Evolutionary conservation across 2,113 vertebrate species (phyloP), one percentile per base, ranked within the genome.

Genomic region (Anoura caudifer): DNA sequence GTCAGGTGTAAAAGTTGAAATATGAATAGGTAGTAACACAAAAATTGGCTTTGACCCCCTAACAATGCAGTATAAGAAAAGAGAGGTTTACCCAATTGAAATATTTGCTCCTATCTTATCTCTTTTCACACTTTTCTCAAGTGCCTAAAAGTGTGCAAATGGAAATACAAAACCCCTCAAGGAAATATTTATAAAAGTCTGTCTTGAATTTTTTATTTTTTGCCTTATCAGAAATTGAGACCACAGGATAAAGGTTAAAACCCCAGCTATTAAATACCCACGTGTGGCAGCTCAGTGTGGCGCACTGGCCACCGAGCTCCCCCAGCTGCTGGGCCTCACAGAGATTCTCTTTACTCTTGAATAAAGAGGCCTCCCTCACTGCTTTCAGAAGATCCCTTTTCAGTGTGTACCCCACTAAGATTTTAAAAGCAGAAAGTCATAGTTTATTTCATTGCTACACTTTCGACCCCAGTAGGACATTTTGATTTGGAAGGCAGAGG

Each of bases 141-240:
- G 14, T 47, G 12, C 47, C 43, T 63, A 26, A 54, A 85, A 70
- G 54, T 12, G 6, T 45, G 19, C 4, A 45, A 67, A 38, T 47
- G 26, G 41, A 85, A 89, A 81, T 47, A 87, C 7, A 84, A 93
- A 90, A 76, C 63, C 41, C 92, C 77, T 7, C 43, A 86, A 61
- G 31, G 87, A 88, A 87, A 91, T 12, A 85, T 72, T 85, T 70
- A 59, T 92, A 61, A 91, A 90, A 80, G 77, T 75, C 33, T 47
- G 12, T 36, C 38, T 45, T 47, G 45, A 4, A 15, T 22, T 75
- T 67, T 80, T 92, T 69, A n/a, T 47, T 67, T 77, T n/a, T n/a
- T 77, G 75, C 12, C 77, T 54, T 50, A 54, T 91, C 72, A 69
- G 56, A 95, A 93, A 82, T 28, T 65, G 38, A 95, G 56, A 38